A percentile compares a stretch with the other conserved stretches of the same genome.
phyloP scores from a whole-genome alignment of 2,797 vertebrate species.

The Acanthornis magna region DNA sequence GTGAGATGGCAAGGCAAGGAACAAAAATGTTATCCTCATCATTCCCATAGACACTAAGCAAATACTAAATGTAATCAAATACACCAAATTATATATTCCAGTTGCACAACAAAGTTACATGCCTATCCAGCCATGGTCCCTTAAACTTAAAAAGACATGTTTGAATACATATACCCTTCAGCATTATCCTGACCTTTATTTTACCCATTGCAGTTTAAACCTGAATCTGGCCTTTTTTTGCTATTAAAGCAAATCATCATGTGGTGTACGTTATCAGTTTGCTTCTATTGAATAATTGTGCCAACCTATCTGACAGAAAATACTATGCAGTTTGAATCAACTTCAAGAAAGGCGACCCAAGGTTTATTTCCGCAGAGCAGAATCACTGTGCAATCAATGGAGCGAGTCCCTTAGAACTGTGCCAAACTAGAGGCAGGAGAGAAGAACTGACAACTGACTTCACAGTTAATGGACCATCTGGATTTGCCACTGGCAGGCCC shows the following conservation, averaged over 20 bases:
- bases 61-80: neutral
- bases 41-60: neutral
- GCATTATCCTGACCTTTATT: neutral
- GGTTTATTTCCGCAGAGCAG: neutral
- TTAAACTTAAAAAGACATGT: neutral
- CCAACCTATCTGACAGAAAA: neutral
- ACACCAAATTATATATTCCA: neutral
- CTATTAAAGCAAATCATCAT: neutral
- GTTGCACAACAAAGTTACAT: neutral
- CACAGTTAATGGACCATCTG: neutral
- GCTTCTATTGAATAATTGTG: neutral
- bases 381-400: neutral
- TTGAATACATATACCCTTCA: neutral
- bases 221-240: neutral
- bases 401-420: neutral
- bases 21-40: neutral
- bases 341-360: neutral
- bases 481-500: neutral
- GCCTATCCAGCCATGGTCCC: neutral
- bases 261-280: fast-evolving
- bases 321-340: neutral
- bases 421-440: neutral
- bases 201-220: neutral
- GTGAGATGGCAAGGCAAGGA: neutral
- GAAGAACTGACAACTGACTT: neutral